phyloP scores from a whole-genome alignment of 2,888 invertebrate genomes.

The Rotaria sp. region DNA sequence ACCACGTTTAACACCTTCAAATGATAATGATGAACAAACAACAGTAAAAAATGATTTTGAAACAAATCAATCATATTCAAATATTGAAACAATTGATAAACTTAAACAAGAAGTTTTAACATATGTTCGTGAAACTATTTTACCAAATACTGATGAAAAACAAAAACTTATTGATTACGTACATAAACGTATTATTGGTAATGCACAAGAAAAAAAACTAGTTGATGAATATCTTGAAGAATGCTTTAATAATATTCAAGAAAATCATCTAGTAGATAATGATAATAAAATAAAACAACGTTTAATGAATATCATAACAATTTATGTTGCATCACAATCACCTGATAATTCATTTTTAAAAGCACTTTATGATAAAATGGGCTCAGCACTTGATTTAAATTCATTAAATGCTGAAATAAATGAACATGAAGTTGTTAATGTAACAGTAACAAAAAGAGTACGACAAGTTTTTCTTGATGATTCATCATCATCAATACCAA shows the following conservation, averaged over 20 bases:
- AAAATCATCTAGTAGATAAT: not conserved
- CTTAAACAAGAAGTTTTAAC: not conserved
- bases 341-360: conserved; percentile 19
- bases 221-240: conserved; percentile 1
- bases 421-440: conserved; percentile 29
- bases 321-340: conserved; percentile 19
- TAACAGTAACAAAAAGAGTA: conserved; percentile 6
- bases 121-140: not conserved
- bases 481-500: not conserved
- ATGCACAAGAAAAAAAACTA: not conserved
- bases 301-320: not conserved
- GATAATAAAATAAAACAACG: not conserved
- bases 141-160: not conserved
- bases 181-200: not conserved
- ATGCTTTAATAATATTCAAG: not conserved
- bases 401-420: not conserved
- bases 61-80: conserved; percentile 8
- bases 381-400: conserved; percentile 6
- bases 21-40: conserved; percentile 1
- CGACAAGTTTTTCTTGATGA: conserved; percentile 11
- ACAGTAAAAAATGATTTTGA: conserved; percentile 13
- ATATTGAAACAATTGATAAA: not conserved
- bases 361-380: conserved; percentile 4
- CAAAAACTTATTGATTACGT: not conserved
- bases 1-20: not conserved